These are phyloP conservation scores for Chiloscyllium punctatum DNA, from an alignment of 2,797 vertebrate species.

Conservation along the genomic window DNA sequence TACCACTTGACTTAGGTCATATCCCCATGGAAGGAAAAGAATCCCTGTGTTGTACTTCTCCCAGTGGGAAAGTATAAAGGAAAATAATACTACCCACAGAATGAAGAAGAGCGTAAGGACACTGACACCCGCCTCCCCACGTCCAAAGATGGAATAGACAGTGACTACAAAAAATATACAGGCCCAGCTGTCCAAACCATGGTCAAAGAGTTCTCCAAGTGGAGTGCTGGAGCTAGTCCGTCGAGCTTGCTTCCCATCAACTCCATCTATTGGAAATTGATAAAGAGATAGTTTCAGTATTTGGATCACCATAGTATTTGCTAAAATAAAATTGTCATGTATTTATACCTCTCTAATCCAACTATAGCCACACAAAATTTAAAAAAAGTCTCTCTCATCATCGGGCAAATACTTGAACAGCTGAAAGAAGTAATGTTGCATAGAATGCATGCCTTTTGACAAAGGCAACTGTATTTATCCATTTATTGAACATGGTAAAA, in stretches of 20 bases:
- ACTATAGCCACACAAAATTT: neutral
- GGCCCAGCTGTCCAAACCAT: constrained; percentile 95
- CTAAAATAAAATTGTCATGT: neutral
- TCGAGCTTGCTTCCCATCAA: constrained; percentile 93
- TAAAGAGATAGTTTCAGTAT: neutral
- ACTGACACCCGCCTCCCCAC: constrained; percentile 74
- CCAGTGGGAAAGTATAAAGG: constrained; percentile 97
- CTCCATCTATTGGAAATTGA: constrained; percentile 69
- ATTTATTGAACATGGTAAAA: neutral
- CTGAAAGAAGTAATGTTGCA: neutral
- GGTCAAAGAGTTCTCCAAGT: constrained; percentile 93
- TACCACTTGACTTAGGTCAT: constrained; percentile 97
- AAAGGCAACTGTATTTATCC: neutral
- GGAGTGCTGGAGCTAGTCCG: constrained; percentile 93
- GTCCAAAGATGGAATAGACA: constrained; percentile 92
- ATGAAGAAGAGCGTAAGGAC: constrained; percentile 82
- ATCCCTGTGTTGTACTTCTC: constrained; percentile 98
- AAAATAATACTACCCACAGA: constrained; percentile 94
- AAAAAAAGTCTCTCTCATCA: neutral
- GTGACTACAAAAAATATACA: constrained; percentile 92
- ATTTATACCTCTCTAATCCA: neutral
- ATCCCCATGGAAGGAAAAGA: constrained; percentile 96
- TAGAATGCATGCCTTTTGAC: neutral
- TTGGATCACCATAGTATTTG: neutral
- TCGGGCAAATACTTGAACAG: neutral